Base-by-base conservation (phyloP, 2,888 invertebrate genomes). In the Pasiphila rectangulata region DNA sequence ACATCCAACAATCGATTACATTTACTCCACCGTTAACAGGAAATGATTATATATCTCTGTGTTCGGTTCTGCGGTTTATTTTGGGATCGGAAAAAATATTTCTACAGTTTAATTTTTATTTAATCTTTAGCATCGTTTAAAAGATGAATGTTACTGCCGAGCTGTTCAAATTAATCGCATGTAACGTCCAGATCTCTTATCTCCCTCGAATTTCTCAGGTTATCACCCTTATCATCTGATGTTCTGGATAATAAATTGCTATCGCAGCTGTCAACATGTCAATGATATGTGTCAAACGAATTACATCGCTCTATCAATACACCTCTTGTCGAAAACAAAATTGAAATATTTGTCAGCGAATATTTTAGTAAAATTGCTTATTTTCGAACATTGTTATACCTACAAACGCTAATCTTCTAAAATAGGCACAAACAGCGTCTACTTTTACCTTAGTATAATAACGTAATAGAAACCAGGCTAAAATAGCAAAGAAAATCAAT, bases 1-100 rank as follows among this genome's bases (percentile, higher is more conserved):
- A 44, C 54, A 52, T 82, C 87, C 87, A 87, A 79, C 72, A 78
- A 85, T 84, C 83, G 80, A 84, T 85, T 85, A 79, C 78, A 76
- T 79, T 80, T 73, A 79, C 79, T 78, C 67, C 67, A 72, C 66
- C 68, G 74, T 72, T 73, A 75, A 78, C 75, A 79, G 79, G 75
- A 80, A 79, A 74, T 67, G 65, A 73, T 71, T 69, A 68, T 72
- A 75, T 75, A 72, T 70, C 67, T 71, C 55, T 57, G 56, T 59
- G 69, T 67, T 59, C 52, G 63, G 63, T 60, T 65, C 61, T 61
- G 57, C 54, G 61, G 64, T 66, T 66, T 67, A n/a, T n/a, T 71
- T 75, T 64, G 58, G 41, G 57, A 63, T 46, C 53, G 51, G 30
- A 55, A 32, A 17, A 63, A 61, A 60, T 60, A 52, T 54, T 53